Conservation (phyloP, 2,888 invertebrate species). For the Hirtodrosophila trivittata region DNA sequence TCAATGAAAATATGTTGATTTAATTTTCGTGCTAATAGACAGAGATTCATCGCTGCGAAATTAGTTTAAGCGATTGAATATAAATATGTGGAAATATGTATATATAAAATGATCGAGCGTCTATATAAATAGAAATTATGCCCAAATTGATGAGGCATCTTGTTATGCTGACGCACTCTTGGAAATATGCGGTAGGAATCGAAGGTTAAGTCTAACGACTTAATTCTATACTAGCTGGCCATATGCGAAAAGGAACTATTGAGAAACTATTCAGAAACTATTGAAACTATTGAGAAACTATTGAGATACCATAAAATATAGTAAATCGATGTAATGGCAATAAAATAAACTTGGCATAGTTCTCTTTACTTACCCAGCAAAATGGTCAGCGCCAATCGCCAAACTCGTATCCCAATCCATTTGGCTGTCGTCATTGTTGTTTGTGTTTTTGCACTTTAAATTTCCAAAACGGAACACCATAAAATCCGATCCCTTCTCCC, state of each 20-base stretch:
- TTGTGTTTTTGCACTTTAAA: slow-evolving; percentile 68
- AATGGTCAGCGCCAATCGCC: slow-evolving; percentile 66
- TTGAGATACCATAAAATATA: slow-evolving; percentile 46
- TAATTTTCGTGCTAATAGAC: slow-evolving; percentile 58
- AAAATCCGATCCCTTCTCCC: slow-evolving; percentile 35
- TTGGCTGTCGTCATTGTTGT: slow-evolving; percentile 81
- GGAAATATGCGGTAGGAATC: slow-evolving; percentile 16
- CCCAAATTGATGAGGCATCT: slow-evolving; percentile 36
- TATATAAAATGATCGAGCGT: slow-evolving; percentile 36
- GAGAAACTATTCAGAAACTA: slow-evolving; percentile 7
- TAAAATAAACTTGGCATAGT: slow-evolving; percentile 50
- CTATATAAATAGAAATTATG: slow-evolving; percentile 66
- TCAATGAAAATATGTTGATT: slow-evolving; percentile 29
- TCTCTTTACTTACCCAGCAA: slow-evolving; percentile 70
- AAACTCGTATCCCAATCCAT: slow-evolving; percentile 71
- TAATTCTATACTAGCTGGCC: slow-evolving; percentile 42
- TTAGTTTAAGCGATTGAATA: slow-evolving; percentile 32
- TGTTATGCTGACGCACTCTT: slow-evolving; percentile 35
- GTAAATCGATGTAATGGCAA: slow-evolving; percentile 61
- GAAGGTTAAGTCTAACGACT: slow-evolving; percentile 35
- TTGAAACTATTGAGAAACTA: slow-evolving; percentile 4
- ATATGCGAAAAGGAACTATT: slow-evolving; percentile 39
- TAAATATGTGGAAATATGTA: slow-evolving; percentile 33
- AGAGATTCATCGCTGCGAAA: slow-evolving; percentile 37
- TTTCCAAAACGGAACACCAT: slow-evolving; percentile 42